These are phyloP conservation scores for Trissoscelio sp. DNA, from an alignment of 2,888 invertebrate species.

Conservation along the genomic window DNA sequence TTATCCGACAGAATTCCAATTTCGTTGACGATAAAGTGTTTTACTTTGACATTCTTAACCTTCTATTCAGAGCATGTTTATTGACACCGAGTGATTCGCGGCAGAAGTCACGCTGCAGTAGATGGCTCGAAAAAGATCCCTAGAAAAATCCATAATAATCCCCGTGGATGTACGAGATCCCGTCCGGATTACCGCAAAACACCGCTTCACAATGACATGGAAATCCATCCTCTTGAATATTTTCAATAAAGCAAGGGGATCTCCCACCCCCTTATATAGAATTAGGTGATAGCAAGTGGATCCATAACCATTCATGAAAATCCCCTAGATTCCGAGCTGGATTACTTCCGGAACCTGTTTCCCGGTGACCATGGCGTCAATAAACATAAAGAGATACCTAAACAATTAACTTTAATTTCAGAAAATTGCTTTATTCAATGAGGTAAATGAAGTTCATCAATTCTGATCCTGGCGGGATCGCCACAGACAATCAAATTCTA, in stretches of 20 bases:
- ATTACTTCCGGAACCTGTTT: conserved; percentile 15
- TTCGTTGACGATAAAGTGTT: too few species aligned
- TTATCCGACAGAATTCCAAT: too few species aligned
- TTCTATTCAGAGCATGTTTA: too few species aligned
- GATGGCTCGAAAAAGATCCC: conserved; percentile 38
- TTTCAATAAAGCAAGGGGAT: conserved; percentile 48
- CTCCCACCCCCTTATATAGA: conserved; percentile 11
- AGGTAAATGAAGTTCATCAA: too few species aligned
- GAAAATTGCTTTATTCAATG: too few species aligned
- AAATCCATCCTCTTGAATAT: conserved; percentile 60
- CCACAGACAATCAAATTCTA: too few species aligned
- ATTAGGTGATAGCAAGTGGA: conserved; percentile 49
- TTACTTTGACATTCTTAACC: too few species aligned
- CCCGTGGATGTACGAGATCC: conserved; percentile 36
- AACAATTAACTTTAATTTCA: too few species aligned
- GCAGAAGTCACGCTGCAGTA: conserved; percentile 17
- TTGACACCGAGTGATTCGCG: neutral
- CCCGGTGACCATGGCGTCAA: neutral
- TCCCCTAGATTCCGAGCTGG: conserved; percentile 32
- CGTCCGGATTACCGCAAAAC: conserved; percentile 48
- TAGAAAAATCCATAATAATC: conserved; percentile 52
- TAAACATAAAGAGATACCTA: neutral
- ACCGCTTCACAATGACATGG: conserved; percentile 53
- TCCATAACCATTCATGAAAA: conserved; percentile 44
- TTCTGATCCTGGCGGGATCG: too few species aligned